phyloP scores from a whole-genome alignment of 2,797 vertebrate species.

The Natrix natrix region DNA sequence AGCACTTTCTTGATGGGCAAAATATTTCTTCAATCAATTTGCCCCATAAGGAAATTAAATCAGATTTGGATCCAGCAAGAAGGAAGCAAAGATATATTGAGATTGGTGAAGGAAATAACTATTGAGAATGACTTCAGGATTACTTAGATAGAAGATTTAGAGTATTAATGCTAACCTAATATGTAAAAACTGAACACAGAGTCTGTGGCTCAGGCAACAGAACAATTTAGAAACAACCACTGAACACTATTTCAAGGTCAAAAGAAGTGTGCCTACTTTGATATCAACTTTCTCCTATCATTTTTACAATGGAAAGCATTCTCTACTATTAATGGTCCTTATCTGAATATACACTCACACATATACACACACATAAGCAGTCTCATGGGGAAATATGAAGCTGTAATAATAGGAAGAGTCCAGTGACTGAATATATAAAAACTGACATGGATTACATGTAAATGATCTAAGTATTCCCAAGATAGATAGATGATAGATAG shows the following conservation, averaged over 20 bases:
- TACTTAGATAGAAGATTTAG: not conserved
- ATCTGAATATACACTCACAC: not conserved
- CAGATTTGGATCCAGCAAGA: not conserved
- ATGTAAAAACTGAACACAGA: not conserved
- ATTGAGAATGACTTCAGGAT: not conserved
- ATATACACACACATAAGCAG: not conserved
- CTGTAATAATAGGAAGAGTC: not conserved
- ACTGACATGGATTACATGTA: not conserved
- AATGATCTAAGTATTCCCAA: not conserved
- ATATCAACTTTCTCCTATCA: not conserved
- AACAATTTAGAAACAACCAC: not conserved
- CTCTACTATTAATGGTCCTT: not conserved
- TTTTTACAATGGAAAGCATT: not conserved
- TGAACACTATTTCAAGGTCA: not conserved
- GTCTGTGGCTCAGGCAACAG: not conserved
- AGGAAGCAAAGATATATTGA: not conserved
- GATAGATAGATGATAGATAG: too few relatives aligned
- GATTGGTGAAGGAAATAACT: too few relatives aligned
- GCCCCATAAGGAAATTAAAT: not conserved
- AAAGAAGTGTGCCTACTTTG: not conserved
- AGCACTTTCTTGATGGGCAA: not conserved
- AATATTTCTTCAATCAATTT: not conserved
- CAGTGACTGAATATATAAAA: not conserved
- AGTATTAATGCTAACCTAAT: not conserved
- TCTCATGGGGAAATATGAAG: not conserved